Conservation (phyloP, 2,888 invertebrate species). For the Oscheius myriophilus region DNA sequence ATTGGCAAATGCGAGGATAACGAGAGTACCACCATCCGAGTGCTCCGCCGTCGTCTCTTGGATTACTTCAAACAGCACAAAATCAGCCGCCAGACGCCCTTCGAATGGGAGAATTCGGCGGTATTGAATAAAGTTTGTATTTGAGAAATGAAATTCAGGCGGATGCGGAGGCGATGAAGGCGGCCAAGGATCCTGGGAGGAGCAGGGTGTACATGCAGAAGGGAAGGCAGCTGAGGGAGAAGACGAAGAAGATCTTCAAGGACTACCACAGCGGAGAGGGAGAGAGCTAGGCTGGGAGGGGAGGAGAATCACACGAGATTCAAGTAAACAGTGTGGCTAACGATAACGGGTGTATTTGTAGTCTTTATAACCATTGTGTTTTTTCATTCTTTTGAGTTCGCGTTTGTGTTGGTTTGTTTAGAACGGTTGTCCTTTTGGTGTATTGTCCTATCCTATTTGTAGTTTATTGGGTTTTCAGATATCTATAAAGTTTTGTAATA, state of each 20-base stretch:
- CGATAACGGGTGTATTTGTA: too few relatives aligned
- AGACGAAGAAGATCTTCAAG: not conserved
- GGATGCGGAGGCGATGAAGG: not conserved
- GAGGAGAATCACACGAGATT: too few relatives aligned
- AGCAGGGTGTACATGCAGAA: conserved; percentile 7
- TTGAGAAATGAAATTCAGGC: not conserved
- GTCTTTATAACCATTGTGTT: too few relatives aligned
- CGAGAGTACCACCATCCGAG: conserved; percentile 2
- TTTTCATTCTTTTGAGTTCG: too few relatives aligned
- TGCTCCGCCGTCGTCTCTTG: conserved; percentile 1
- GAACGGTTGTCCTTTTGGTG: too few relatives aligned
- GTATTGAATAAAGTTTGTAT: too few relatives aligned
- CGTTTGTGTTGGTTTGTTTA: too few relatives aligned
- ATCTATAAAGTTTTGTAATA: too few relatives aligned
- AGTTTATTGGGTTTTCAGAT: too few relatives aligned
- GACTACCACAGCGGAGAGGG: not conserved
- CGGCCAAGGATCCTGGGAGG: conserved; percentile 3
- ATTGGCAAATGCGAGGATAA: conserved; percentile 1
- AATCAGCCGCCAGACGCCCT: conserved; percentile 11
- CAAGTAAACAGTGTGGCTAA: too few relatives aligned
- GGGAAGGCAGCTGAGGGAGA: not conserved
- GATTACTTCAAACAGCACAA: conserved; percentile 7
- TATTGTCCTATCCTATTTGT: too few relatives aligned
- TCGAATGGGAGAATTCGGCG: conserved; percentile 1
- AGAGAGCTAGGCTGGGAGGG: conserved; percentile 9